Base-by-base conservation (phyloP, 30 jellyfish, hydroid and myxozoan genomes). In the Clytia hemisphaerica region DNA sequence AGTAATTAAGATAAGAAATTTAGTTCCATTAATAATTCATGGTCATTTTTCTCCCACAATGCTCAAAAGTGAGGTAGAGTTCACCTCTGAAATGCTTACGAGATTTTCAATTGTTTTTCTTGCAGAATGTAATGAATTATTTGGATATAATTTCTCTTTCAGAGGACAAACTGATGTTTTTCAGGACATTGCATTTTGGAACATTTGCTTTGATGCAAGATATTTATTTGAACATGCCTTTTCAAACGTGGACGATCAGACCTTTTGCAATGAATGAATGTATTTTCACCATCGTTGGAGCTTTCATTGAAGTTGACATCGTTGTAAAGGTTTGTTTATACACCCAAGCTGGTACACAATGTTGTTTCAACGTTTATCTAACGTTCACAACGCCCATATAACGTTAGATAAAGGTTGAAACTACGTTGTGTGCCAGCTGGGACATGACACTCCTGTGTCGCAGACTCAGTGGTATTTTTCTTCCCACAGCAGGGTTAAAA, bases 141-240 rank as follows among this genome's bases (percentile, higher is more conserved):
- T 10, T 18, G 7, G 38, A 12, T 25, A 66, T 18, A 14, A 24
- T 4, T 51, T 32, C 72, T 33, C 4, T 67, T 67, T 30, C 50
- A 88, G 97, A 79, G 6, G 79, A 45, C 45, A 75, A 80, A 51
- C 54, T 77, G 22, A 58, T 88, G 10, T 72, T 80, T 7, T 88
- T 88, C 80, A 71, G 86, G 45, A 75, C 93, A 4, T 53, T 61
- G 16, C 64, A 37, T 37, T 80, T 88, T 76, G 97, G 97, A 50
- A 79, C 94, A 31, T 61, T 79, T 33, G 87, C 94, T 0, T 45
- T 88, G 47, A 63, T 88, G 59, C 97, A 88, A 94, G 98, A 89
- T 47, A 30, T 89, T 12, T 89, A 89, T 47, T 48, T 73, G 58
- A 89, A 89, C 40, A 72, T 89, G 94, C 98, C 98, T 21, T 89